These are phyloP conservation scores for Engystomops pustulosus DNA, from an alignment of 2,113 vertebrate species.

Conservation along the genomic window DNA sequence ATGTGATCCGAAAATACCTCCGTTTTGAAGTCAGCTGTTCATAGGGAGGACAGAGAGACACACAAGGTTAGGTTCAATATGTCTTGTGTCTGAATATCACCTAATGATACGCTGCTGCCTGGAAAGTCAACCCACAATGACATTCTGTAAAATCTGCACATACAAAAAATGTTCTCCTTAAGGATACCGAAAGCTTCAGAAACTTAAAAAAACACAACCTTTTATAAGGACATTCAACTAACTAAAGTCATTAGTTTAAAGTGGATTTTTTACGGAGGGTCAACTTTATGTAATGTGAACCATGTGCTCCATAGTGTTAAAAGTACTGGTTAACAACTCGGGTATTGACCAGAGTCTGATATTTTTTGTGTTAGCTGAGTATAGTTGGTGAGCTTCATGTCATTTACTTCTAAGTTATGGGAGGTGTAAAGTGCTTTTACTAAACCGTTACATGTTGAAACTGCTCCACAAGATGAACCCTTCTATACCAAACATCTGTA, in stretches of 20 bases:
- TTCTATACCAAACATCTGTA: too few relatives aligned
- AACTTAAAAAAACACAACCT: not conserved
- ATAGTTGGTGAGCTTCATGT: too few relatives aligned
- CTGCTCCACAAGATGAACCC: too few relatives aligned
- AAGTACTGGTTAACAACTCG: not conserved
- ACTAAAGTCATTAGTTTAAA: not conserved
- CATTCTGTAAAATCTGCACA: not conserved
- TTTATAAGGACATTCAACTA: not conserved
- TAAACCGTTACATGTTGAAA: too few relatives aligned
- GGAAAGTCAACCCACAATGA: not conserved
- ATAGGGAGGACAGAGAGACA: not conserved
- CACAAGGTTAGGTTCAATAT: conserved; percentile 7
- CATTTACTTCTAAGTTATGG: too few relatives aligned
- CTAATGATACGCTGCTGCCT: not conserved
- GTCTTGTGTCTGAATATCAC: not conserved
- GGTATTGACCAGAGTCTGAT: not conserved
- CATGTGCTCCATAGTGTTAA: not conserved
- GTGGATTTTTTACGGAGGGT: not conserved
- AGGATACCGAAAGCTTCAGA: not conserved
- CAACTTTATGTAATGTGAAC: not conserved
- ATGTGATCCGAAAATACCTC: not conserved
- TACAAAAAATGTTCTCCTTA: not conserved
- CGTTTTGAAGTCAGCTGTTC: not conserved
- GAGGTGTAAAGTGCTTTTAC: too few relatives aligned
- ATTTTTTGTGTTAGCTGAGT: too few relatives aligned